Evolutionary conservation across 2,888 invertebrate genomes (phyloP), one percentile per base, ranked within the genome.

Genomic region (Epicampocera succincta): DNA sequence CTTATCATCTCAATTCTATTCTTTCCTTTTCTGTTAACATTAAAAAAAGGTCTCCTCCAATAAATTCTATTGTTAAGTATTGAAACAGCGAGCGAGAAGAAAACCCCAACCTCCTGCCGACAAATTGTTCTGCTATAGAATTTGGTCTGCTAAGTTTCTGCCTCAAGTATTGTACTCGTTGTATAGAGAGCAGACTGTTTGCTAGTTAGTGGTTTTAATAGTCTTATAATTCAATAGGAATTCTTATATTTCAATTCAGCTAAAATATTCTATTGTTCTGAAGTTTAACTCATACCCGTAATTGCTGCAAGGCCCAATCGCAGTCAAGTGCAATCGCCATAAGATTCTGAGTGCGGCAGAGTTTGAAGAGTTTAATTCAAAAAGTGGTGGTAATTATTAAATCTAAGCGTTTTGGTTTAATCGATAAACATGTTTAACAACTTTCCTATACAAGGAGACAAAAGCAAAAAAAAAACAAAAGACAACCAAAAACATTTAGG

Each of bases 1-100:
- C 76, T 71, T 81, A 79, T 79, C 73, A 69, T 78, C 65, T 56
- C 19, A 60, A 44, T 63, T 15, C 66, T 54, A 15, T 0, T 56
- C 21, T 73, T 63, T 38, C 15, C 61, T 33, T 69, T n/a, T n/a
- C n/a, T n/a, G n/a, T 58, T 52, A 44, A 65, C 42, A 52, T 54
- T 61, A 42, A 72, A 56, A 76, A 61, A 60, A 74, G 71, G 44
- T 66, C 71, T 46, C 33, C 52, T 29, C 52, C 46, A 76, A 76
- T 76, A 71, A 75, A 50, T 73, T 68, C 66, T 71, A 56, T 81
- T 81, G 80, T 81, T 73, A 4, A 61, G 44, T 44, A 63, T 17
- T 33, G n/a, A 25, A 42, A 38, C 38, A 33, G 25, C n/a, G 29
- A 29, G 12, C 42, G 12, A 58, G 52, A 75, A 54, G 40, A 13